phyloP scores from a whole-genome alignment of 2,113 vertebrate species.

The Setophaga coronata region DNA sequence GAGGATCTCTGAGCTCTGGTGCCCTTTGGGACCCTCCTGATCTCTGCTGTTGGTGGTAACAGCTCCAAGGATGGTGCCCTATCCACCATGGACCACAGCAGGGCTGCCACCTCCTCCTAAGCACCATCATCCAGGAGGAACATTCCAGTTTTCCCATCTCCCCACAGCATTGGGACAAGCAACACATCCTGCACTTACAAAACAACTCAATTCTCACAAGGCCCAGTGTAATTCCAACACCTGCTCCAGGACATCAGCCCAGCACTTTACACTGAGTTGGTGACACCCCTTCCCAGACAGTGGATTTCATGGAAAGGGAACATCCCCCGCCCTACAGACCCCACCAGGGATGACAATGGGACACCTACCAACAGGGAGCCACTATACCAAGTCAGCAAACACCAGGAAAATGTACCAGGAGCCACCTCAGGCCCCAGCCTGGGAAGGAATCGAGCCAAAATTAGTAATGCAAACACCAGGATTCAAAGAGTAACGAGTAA shows the following conservation, averaged over 20 bases:
- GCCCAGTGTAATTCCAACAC: accelerated
- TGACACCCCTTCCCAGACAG: background rate
- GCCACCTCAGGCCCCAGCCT: background rate
- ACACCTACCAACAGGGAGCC: background rate
- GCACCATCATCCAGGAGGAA: accelerated
- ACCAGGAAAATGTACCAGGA: background rate
- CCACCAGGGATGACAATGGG: background rate
- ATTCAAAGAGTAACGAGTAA: background rate
- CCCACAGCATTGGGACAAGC: background rate
- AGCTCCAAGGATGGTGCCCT: background rate
- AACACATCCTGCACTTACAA: accelerated
- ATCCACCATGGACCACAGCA: background rate
- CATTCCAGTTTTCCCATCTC: background rate
- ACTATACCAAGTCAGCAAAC: background rate
- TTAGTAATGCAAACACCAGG: background rate
- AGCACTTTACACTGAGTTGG: accelerated
- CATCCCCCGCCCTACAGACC: background rate
- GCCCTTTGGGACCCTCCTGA: background rate
- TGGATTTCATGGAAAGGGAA: background rate
- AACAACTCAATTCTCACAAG: background rate
- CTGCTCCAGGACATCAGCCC: background rate
- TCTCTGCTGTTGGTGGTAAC: accelerated
- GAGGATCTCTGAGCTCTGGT: background rate
- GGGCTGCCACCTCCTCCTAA: background rate
- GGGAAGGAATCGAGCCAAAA: background rate